These are phyloP conservation scores for Dufourea novaeangliae DNA, from an alignment of 1,140 invertebrate genomes.

Conservation along the genomic window DNA sequence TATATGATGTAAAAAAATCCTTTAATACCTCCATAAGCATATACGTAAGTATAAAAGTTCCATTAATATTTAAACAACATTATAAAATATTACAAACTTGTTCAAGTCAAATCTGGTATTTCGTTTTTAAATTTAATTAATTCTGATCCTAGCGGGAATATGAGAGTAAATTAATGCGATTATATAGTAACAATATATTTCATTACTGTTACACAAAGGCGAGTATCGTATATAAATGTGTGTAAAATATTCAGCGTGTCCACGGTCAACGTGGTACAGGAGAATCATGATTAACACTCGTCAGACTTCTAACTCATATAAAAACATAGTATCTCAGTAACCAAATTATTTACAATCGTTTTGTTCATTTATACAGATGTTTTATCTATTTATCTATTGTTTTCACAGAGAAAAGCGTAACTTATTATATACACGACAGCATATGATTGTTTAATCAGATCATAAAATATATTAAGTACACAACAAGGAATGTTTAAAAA, in stretches of 20 bases:
- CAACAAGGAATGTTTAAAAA: constrained; percentile 65
- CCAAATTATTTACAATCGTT: constrained; percentile 57
- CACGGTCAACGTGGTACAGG: constrained; percentile 44
- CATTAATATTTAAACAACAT: too few species aligned
- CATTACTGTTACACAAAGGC: constrained; percentile 43
- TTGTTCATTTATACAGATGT: constrained; percentile 33
- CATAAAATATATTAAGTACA: constrained; percentile 72
- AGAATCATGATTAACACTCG: constrained; percentile 19
- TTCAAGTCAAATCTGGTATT: too few species aligned
- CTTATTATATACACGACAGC: constrained; percentile 48
- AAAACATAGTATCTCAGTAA: constrained; percentile 31
- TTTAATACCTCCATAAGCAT: too few species aligned
- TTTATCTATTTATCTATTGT: constrained; percentile 44
- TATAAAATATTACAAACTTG: too few species aligned
- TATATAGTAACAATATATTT: constrained; percentile 61
- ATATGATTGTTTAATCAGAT: constrained; percentile 28
- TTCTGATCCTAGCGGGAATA: too few species aligned
- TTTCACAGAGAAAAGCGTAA: constrained; percentile 33
- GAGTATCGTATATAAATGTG: constrained; percentile 50
- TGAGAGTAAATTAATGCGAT: constrained; percentile 15
- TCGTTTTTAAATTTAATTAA: too few species aligned
- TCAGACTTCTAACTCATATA: constrained; percentile 37
- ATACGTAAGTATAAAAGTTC: too few species aligned
- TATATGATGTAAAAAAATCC: too few species aligned
- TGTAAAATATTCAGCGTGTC: constrained; percentile 30